Conservation (phyloP, 2,888 invertebrate species). For the Gastrophysa polygoni region DNA sequence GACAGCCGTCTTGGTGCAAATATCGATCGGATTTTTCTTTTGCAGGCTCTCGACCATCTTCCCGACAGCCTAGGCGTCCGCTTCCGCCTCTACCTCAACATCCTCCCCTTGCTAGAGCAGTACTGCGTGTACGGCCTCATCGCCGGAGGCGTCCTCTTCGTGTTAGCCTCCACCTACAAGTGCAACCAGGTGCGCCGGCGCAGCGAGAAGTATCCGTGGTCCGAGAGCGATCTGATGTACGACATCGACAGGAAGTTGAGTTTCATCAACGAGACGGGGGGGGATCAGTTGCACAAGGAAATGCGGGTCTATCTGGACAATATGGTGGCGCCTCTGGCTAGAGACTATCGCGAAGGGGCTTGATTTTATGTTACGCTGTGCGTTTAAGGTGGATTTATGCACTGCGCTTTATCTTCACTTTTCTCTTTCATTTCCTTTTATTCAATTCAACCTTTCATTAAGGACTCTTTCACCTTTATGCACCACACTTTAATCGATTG, state of each 20-base stretch:
- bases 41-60: slow-evolving; percentile 73
- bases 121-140: slow-evolving; percentile 63
- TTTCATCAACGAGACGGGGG: slow-evolving; percentile 48
- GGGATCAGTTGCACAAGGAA: slow-evolving; percentile 49
- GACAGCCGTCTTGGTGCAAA: too few relatives aligned
- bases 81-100: slow-evolving; percentile 75
- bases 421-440: too few relatives aligned
- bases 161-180: slow-evolving; percentile 61
- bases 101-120: slow-evolving; percentile 69
- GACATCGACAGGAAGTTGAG: slow-evolving; percentile 49
- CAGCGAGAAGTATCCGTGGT: slow-evolving; percentile 44
- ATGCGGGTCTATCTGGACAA: slow-evolving; percentile 50
- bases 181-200: slow-evolving; percentile 40
- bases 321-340: slow-evolving; percentile 21
- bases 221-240: slow-evolving; percentile 47
- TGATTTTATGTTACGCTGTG: too few relatives aligned
- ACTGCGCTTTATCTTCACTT: too few relatives aligned
- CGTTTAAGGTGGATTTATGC: too few relatives aligned
- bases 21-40: too few relatives aligned
- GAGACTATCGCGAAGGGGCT: not conserved
- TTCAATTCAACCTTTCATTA: too few relatives aligned
- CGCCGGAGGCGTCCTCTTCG: slow-evolving; percentile 60
- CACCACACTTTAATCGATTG: too few relatives aligned
- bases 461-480: too few relatives aligned
- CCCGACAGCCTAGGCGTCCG: slow-evolving; percentile 67